Conservation (phyloP, 2,113 vertebrate genomes). For the Amazona vittata region DNA sequence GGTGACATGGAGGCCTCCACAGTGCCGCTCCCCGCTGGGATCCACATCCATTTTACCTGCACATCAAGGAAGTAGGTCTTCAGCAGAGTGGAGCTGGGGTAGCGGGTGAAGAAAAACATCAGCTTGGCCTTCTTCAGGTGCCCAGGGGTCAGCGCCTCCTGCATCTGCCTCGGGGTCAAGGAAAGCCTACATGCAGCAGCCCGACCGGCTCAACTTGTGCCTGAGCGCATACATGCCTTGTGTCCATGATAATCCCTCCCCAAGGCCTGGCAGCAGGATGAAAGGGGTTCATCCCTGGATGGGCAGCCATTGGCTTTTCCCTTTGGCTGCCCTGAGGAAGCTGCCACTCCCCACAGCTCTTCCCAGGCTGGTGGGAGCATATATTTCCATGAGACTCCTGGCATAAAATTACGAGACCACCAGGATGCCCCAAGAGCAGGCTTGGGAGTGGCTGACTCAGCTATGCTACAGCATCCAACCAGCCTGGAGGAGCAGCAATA, state of each 20-base stretch:
- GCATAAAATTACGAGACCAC: neutral
- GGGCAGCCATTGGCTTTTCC: neutral
- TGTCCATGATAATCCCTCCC: neutral
- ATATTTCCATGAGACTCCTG: neutral
- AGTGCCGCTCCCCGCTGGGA: neutral
- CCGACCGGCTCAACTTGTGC: fast-evolving
- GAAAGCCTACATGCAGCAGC: conserved; percentile 2
- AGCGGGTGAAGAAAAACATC: conserved; percentile 98
- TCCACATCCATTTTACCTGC: conserved; percentile 74
- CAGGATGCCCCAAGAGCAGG: neutral
- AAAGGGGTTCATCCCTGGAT: neutral
- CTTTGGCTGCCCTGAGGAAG: neutral
- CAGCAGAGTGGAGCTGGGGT: conserved; percentile 91
- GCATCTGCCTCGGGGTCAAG: conserved; percentile 87
- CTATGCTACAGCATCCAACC: neutral
- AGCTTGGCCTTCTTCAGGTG: conserved; percentile 97
- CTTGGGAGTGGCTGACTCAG: neutral
- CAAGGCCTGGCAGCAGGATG: neutral
- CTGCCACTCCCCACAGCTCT: fast-evolving
- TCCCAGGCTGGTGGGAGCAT: neutral
- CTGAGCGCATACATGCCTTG: neutral
- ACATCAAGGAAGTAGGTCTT: conserved; percentile 93
- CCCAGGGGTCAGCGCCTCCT: conserved; percentile 89
- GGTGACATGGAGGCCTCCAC: fast-evolving
- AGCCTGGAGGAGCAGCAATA: neutral